phyloP scores from a whole-genome alignment of 2,113 vertebrate species.

The Scytalopus superciliaris region DNA sequence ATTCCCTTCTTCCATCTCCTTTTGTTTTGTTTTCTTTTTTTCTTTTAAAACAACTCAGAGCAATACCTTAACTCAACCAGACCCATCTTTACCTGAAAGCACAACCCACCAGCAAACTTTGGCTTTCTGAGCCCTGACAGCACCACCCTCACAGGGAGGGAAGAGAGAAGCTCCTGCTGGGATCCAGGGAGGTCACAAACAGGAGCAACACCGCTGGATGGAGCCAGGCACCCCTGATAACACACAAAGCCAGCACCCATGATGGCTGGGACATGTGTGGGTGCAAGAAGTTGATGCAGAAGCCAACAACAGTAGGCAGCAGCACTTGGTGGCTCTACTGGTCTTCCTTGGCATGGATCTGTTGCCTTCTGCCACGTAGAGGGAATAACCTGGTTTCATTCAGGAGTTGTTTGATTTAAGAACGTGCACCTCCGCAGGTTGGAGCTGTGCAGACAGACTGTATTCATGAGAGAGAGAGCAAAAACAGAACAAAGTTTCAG shows the following conservation, averaged over 20 bases:
- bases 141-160: neutral
- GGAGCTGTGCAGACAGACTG: neutral
- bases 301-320: neutral
- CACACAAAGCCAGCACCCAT: rapidly evolving
- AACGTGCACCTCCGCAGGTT: neutral
- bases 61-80: neutral
- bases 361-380: neutral
- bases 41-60: neutral
- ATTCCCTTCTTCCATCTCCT: neutral
- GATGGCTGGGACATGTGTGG: rapidly evolving
- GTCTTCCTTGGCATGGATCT: neutral
- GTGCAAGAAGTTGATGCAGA: neutral
- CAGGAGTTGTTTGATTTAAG: neutral
- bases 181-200: neutral
- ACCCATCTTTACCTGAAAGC: neutral
- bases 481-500: neutral
- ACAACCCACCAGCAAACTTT: neutral
- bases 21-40: neutral
- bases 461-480: neutral
- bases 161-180: neutral
- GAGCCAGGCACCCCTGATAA: rapidly evolving
- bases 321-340: neutral
- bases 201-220: neutral
- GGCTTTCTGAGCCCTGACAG: neutral
- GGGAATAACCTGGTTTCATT: neutral